Base-by-base conservation (phyloP, 2,888 invertebrate species). In the Sarcophaga variegata region DNA sequence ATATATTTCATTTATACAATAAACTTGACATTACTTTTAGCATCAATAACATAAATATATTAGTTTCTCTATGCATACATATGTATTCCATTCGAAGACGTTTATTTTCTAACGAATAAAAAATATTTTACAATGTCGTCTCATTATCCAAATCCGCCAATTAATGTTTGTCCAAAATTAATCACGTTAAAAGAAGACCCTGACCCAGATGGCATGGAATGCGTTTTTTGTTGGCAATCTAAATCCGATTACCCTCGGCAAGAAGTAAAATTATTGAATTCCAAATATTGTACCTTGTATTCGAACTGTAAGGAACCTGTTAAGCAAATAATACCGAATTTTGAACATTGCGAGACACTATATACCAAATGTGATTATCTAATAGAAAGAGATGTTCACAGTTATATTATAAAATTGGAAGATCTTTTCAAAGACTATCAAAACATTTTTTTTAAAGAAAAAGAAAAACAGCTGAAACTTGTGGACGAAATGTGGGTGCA, bases 341-440 rank as follows among this genome's bases (percentile, higher is more conserved):
- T 90, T 17, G 86, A 90, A 0, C 75, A 89, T 14, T 91, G 90
- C 45, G 45, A 89, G 54, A 86, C 89, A 12, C 79, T 89, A 12
- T 92, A 92, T 77, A 91, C 92, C 0, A 88, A 88, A 78, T 90
- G 84, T 17, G 92, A 92, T 37, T 90, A 84, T 10, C 83, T 77
- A 4, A 67, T 92, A 37, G 92, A 92, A 75, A 81, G 89, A 64
- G 89, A 89, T 77, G 91, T 89, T 6, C 91, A 91, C 59, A 88
- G 90, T 45, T 89, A 90, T 75, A 88, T 91, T 47, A 77, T 91
- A 0, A n/a, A 88, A 4, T 59, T 91, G 3, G 90, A 92, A 80
- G 27, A 74, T 5, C 64, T 84, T 14, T 88, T 90, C 5, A 67
- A 71, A 4, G 62, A 76, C 14, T 59, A 90, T 17, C 77, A 88